A percentile compares a stretch with the other conserved stretches of the same genome.
Conservation (phyloP, 2,888 invertebrate species). For the Antheraea assamensis region DNA sequence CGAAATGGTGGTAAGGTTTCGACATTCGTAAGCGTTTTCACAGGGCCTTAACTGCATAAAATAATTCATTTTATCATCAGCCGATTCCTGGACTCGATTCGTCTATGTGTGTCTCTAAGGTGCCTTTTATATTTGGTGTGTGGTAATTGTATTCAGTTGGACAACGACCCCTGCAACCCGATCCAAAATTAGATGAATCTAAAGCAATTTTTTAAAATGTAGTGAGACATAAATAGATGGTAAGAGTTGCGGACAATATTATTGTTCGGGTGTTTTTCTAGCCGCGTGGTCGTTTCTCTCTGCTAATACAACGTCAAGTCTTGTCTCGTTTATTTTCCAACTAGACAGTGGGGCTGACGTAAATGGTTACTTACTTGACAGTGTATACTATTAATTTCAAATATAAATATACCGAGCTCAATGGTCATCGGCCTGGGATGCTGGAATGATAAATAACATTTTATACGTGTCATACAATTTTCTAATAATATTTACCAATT, state of each 20-base stretch:
- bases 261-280: neutral
- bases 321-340: neutral
- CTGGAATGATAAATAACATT: neutral
- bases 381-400: neutral
- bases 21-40: too few relatives aligned
- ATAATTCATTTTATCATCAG: too few relatives aligned
- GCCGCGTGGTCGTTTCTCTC: neutral
- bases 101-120: too few relatives aligned
- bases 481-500: too few relatives aligned
- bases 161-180: too few relatives aligned
- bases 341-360: neutral
- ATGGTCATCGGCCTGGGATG: neutral
- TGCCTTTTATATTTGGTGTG: too few relatives aligned
- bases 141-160: too few relatives aligned
- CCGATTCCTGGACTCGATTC: too few relatives aligned
- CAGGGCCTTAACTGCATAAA: too few relatives aligned
- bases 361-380: neutral
- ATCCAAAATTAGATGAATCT: neutral
- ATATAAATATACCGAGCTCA: neutral
- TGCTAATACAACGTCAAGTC: neutral
- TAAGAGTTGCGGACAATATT: constrained; percentile 31
- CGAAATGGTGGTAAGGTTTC: too few relatives aligned
- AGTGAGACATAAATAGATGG: constrained; percentile 65
- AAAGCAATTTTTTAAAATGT: constrained; percentile 51
- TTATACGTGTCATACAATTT: too few relatives aligned